Base-by-base conservation (phyloP, 2,888 invertebrate genomes). In the Drosophila subsilvestris region DNA sequence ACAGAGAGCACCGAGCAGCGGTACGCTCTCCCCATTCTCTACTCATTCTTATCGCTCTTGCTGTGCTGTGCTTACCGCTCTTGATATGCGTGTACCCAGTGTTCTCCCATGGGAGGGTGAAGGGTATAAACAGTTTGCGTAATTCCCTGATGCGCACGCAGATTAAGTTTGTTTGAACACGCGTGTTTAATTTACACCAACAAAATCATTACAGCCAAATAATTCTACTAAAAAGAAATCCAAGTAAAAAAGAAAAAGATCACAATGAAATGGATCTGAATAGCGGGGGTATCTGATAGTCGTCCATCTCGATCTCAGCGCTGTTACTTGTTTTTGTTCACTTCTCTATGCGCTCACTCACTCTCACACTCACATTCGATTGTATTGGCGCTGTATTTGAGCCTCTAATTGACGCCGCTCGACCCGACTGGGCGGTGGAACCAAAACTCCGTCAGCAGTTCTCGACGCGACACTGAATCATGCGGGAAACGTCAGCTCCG, bases 341-440 rank as follows among this genome's bases (percentile, higher is more conserved):
- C 14, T 14, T 25, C 43, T 18, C 27, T 27, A 6, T 17, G 22
- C 14, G 17, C 25, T 25, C 25, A 1, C 62, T 45, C 22, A 20
- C 29, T 49, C 58, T 45, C 17, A 17, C 29, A 32, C n/a, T n/a
- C 48, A n/a, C 14, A 37, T 53, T 56, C 63, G 70, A 70, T 60
- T 56, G 55, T 58, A 20, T 62, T 60, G 58, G 50, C 61, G 53
- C 54, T 65, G 47, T 74, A 75, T 86, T 76, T 72, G 74, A 58
- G 74, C 66, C 68, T 71, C 75, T 75, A 84, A 86, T 84, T 86
- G 76, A 74, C 75, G 84, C 78, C 68, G 51, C 57, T 69, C 57
- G 54, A 63, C 78, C 75, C 75, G 79, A 68, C 66, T 60, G 67
- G 54, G 68, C 65, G 62, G 62, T 45, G 63, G 57, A 71, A 37